Base-by-base conservation (phyloP, 1,140 invertebrate genomes). In the Piezodorus guildinii region DNA sequence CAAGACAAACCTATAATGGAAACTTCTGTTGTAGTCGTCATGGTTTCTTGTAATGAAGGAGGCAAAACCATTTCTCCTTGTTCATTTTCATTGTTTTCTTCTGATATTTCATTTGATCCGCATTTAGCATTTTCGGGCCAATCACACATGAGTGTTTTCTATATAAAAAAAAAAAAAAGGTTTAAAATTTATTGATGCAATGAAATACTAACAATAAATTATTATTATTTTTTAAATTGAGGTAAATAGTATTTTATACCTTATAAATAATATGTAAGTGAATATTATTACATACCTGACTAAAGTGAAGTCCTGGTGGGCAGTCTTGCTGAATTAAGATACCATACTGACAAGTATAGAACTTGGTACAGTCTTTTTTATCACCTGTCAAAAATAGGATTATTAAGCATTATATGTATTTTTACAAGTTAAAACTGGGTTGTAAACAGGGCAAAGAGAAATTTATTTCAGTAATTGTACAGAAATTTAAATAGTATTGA, bases 281-380 rank as follows among this genome's bases (percentile, higher is more conserved):
- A 39, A 10, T 10, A 5, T 19, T 17, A 9, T 65, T 1, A 67
- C 61, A 71, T 70, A 84, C 79, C 69, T 77, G 75, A 69, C 88
- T 89, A 86, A 90, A 93, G 62, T 84, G 79, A 0, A 91, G 75
- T 2, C 84, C 84, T 21, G 74, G 71, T 0, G 87, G 84, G 72
- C 90, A 93, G 43, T 72, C 73, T 49, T 86, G 80, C 62, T 85
- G 79, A 0, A 81, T 75, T 2, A 86, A 77, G 30, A 79, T 72
- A 16, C 85, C 87, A 69, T 86, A 84, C 44, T 90, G 81, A 71
- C 90, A 94, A 0, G 87, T 74, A 62, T 86, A 88, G 70, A 91
- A 94, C 69, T 89, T 88, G 43, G 78, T 80, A 71, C 90, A 92
- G 68, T 92, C 85, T 0, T 69, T 72, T 5, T 81, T 75, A 56